Evolutionary conservation across 2,113 vertebrate genomes (phyloP).

Genomic region (Tetrax tetrax): DNA sequence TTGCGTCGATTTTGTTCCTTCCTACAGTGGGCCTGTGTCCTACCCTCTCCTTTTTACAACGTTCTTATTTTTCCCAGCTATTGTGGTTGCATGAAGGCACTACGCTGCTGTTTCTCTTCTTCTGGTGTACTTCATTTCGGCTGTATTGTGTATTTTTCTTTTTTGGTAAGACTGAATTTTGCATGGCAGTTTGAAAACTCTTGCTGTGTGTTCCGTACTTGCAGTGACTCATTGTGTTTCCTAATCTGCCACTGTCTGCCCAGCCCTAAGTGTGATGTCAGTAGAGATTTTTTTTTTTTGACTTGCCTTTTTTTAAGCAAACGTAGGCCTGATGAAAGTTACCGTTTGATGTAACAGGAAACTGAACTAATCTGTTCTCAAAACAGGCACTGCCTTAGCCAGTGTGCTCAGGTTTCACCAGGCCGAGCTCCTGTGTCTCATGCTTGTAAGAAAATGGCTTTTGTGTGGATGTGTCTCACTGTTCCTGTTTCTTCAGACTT

Average conservation of each 20-base stretch:
- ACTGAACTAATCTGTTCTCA: constrained; percentile 50
- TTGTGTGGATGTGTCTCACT: not conserved
- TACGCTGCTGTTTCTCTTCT: not conserved
- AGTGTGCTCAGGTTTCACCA: not conserved
- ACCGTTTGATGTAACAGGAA: constrained; percentile 63
- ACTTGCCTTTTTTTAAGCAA: not conserved
- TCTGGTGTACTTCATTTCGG: not conserved
- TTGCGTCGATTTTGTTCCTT: constrained; percentile 2
- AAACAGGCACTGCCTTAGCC: not conserved
- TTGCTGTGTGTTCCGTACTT: not conserved
- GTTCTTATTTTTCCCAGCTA: not conserved
- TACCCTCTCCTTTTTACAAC: not conserved
- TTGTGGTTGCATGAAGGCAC: not conserved
- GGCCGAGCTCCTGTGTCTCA: not conserved
- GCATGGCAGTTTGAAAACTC: not conserved
- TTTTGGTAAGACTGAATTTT: not conserved
- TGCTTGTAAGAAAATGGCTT: not conserved
- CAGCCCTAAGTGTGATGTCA: constrained; percentile 54
- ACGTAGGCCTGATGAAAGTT: constrained; percentile 34
- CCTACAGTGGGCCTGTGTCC: not conserved
- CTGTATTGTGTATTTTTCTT: not conserved
- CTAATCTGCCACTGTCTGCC: constrained; percentile 40
- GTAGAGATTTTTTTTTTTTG: not conserved
- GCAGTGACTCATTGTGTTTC: constrained; percentile 57
- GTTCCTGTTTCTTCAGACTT: not conserved